Evolutionary conservation across 2,113 vertebrate species (phyloP), one percentile per base, ranked within the genome.

Genomic region (Muscicapa adusta): DNA sequence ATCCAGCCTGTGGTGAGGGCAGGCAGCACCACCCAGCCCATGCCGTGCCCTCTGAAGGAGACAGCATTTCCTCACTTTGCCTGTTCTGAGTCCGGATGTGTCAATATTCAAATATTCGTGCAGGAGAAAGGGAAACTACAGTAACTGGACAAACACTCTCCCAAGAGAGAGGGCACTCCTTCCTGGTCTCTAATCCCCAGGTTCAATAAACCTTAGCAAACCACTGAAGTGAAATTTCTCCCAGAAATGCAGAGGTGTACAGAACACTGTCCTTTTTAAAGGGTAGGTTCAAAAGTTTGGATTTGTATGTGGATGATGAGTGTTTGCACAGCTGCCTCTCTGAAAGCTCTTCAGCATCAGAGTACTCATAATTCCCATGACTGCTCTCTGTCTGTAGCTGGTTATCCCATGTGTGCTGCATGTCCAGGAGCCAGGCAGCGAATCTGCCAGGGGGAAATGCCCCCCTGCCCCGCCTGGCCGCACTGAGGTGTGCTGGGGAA

Each of bases 101-200:
- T 72, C 62, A 75, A 90, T 91, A 94, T 76, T 73, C 95, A 93
- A 88, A 94, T 85, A 90, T 40, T 83, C 72, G 42, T 4, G 4
- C 26, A 74, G 33, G 22, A 94, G 82, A 92, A 95, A 94, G 88
- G 75, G 86, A 68, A 91, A 29, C 47, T 76, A 42, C 14, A 58
- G 75, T 43, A 83, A 85, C n/a, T 60, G 65, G 56, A 23, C 56
- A 94, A 90, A 90, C 25, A 91, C 38, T 77, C 22, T 2, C 85
- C 51, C 5, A 6, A 71, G 45, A 77, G 80, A 90, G 28, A 61
- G 28, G n/a, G 71, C 48, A 18, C 28, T 83, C 22, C 85, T 95
- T 93, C 94, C 88, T 77, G 60, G 20, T 88, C 67, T 88, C 51
- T 88, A 93, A 92, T 85, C 47, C 34, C 13, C 63, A 60, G 40